Percentiles rank a stretch among this genome's conserved stretches.
These are phyloP conservation scores for Lophotriccus pileatus DNA, from an alignment of 2,797 vertebrate species.

Conservation along the genomic window DNA sequence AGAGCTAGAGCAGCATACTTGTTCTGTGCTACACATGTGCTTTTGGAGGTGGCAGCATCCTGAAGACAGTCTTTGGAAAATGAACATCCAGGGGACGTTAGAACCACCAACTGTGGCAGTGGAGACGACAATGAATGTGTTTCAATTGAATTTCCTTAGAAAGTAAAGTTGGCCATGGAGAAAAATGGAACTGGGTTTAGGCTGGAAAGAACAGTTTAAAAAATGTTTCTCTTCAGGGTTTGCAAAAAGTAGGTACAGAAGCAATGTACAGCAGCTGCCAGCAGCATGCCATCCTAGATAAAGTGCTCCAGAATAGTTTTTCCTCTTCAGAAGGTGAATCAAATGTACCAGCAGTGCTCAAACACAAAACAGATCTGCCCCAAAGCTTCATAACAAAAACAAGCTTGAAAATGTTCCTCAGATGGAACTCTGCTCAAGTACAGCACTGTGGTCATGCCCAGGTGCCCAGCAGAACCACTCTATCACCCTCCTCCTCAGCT, in stretches of 20 bases:
- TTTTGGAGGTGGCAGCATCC: not conserved
- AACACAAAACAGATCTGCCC: not conserved
- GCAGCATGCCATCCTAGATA: not conserved
- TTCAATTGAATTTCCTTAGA: not conserved
- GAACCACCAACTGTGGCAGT: not conserved
- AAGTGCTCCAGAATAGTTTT: not conserved
- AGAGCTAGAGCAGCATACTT: not conserved
- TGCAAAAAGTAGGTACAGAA: not conserved
- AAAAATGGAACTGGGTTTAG: not conserved
- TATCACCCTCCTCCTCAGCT: not conserved
- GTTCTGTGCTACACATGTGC: rapidly evolving
- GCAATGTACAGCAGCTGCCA: not conserved
- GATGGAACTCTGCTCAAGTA: not conserved
- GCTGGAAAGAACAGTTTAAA: not conserved
- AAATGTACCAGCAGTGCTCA: not conserved
- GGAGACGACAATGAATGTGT: not conserved
- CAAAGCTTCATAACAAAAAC: not conserved
- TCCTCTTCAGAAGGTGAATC: not conserved
- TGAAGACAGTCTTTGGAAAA: not conserved
- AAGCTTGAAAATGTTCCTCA: not conserved
- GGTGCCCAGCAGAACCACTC: not conserved
- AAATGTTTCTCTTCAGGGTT: not conserved
- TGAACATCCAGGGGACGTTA: not conserved
- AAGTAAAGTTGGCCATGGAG: not conserved
- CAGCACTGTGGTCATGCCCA: not conserved